Conservation (phyloP, 2,888 invertebrate genomes). For the Sarcophaga carnaria region DNA sequence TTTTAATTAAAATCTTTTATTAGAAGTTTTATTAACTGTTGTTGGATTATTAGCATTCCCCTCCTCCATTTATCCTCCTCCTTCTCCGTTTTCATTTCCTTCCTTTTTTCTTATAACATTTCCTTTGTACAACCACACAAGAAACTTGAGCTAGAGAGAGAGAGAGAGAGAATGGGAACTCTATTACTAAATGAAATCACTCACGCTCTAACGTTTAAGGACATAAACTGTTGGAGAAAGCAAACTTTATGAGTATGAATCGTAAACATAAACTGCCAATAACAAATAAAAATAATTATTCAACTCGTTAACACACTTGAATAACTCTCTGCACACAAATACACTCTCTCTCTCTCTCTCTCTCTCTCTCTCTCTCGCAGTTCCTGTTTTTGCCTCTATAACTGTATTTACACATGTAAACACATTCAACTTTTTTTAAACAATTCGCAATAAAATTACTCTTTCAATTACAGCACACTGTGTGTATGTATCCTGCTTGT, state of each 20-base stretch:
- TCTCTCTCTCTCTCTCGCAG: not conserved
- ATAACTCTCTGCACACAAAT: conserved; percentile 15
- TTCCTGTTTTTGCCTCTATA: no score
- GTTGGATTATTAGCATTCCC: conserved; percentile 8
- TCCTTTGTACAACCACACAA: not conserved
- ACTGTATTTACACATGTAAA: not conserved
- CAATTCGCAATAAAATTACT: not conserved
- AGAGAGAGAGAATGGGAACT: no score
- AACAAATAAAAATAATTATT: conserved; percentile 63
- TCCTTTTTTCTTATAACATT: not conserved
- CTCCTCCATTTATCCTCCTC: no score
- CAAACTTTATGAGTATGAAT: no score
- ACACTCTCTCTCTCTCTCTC: not conserved
- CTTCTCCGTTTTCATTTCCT: not conserved
- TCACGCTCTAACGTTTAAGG: no score
- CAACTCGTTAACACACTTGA: conserved; percentile 58
- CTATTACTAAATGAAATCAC: no score
- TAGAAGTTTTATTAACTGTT: conserved; percentile 6
- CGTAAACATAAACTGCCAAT: conserved; percentile 35
- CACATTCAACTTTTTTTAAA: not conserved
- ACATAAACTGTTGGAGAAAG: no score
- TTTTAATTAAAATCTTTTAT: conserved; percentile 49
- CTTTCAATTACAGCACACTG: not conserved
- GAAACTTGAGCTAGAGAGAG: not conserved
- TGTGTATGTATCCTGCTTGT: not conserved